Conservation (phyloP, 1,140 invertebrate genomes). For the Dreissena rostriformis region DNA sequence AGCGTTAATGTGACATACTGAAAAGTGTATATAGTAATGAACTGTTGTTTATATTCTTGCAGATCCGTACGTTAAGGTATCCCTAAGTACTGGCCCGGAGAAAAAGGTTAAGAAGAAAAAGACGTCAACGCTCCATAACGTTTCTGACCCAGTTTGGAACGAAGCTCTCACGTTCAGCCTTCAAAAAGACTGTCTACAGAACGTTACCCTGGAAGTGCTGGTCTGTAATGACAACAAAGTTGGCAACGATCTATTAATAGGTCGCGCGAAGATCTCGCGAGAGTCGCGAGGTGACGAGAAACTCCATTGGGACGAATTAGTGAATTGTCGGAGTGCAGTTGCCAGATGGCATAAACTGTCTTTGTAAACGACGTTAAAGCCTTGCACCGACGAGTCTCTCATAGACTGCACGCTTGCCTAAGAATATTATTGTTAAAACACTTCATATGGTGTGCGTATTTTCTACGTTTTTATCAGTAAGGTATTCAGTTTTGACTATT, state of each 20-base stretch:
- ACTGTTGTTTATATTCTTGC: slow-evolving; percentile 56
- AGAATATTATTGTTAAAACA: no score
- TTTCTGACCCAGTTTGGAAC: slow-evolving; percentile 73
- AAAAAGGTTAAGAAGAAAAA: slow-evolving; percentile 79
- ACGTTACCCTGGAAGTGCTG: slow-evolving; percentile 70
- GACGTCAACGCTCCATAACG: slow-evolving; percentile 71
- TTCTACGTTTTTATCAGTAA: no score
- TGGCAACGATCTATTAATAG: slow-evolving; percentile 76
- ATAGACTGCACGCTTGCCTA: no score
- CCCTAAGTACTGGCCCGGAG: slow-evolving; percentile 84
- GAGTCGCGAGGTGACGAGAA: slow-evolving; percentile 73
- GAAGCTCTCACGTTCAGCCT: slow-evolving; percentile 77
- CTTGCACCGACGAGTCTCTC: no score
- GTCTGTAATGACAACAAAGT: slow-evolving; percentile 79
- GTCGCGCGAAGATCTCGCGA: slow-evolving; percentile 68
- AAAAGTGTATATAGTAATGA: background rate
- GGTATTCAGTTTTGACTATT: no score
- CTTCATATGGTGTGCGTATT: no score
- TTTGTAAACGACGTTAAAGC: background rate
- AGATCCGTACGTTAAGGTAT: slow-evolving; percentile 83
- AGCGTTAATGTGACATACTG: no score
- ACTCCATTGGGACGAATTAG: slow-evolving; percentile 74
- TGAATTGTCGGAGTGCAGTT: slow-evolving; percentile 63
- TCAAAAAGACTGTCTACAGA: slow-evolving; percentile 77
- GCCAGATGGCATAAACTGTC: slow-evolving; percentile 69